Base-by-base conservation (phyloP, 2,888 invertebrate species). In the Trichogramma evanescens region DNA sequence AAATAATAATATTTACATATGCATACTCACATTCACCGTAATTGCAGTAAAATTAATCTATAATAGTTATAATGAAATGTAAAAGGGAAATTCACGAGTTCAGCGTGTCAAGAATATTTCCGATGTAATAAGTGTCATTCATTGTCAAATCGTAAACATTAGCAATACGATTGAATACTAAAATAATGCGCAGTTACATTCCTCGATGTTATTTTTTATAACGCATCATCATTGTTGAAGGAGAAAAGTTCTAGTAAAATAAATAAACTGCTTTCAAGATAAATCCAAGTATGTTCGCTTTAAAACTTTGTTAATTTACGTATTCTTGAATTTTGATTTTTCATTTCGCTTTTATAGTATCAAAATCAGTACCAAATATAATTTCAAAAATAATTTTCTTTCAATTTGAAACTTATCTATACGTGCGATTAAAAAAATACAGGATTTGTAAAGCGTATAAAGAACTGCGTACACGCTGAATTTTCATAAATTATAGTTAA, bases 21-120 rank as follows among this genome's bases (percentile, higher is more conserved):
- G 7, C 39, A 10, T 40, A 26, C 6, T 42, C 38, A 45, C 5
- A 46, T 43, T 39, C 58, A 62, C 50, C 54, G n/a, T 62, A 58
- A 48, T 26, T 26, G 26, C 26, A 26, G 26, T 26, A 26, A 26
- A 26, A 26, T 26, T 26, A 26, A 26, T 26, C 26, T 26, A 26
- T 26, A 26, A 26, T 26, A 26, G 26, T 26, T 26, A 26, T 26
- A 26, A 26, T 26, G 26, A 26, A 26, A 26, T 26, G 26, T 26
- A 26, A 26, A 26, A 26, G 26, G 26, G 2, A 26, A 26, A 26
- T 26, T 51, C 54, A 45, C 50, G 43, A 52, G 41, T 56, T 62
- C 50, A 62, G 42, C 49, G 55, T 49, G 56, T 44, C 45, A 56
- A 54, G 38, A 48, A 45, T 51, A 54, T 58, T 62, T 56, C 26